Conservation (phyloP, 2,888 invertebrate species). For the Meandrusa payeni region DNA sequence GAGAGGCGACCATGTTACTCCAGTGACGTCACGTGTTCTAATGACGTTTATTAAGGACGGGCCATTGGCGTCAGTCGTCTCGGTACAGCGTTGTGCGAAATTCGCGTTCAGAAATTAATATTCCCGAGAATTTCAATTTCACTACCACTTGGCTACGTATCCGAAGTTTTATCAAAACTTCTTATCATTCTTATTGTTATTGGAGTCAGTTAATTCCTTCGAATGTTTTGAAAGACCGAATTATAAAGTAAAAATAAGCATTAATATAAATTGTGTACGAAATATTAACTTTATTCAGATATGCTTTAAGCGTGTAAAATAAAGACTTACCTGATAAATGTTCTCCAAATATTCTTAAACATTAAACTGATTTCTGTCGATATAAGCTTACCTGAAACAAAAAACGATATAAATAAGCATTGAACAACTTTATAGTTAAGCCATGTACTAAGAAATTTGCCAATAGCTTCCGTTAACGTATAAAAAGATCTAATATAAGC, state of each 20-base stretch:
- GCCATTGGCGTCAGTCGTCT: constrained; percentile 63
- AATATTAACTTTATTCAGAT: too few species aligned
- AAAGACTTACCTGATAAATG: too few species aligned
- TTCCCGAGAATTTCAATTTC: constrained; percentile 51
- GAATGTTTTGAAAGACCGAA: too few species aligned
- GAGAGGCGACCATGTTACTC: constrained; percentile 57
- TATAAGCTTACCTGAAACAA: constrained; percentile 21
- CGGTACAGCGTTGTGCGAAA: constrained; percentile 42
- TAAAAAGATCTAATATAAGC: constrained; percentile 50
- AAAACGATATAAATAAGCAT: neutral
- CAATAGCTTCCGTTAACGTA: constrained; percentile 43
- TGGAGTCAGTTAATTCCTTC: too few species aligned
- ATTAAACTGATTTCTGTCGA: too few species aligned
- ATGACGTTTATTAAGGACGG: constrained; percentile 72
- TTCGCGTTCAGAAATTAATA: constrained; percentile 56
- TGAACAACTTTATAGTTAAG: too few species aligned
- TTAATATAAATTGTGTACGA: too few species aligned
- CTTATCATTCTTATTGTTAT: too few species aligned
- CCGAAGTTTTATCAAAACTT: neutral
- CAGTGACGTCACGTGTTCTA: constrained; percentile 67
- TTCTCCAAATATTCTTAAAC: too few species aligned
- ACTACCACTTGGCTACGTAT: constrained; percentile 24
- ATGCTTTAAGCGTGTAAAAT: too few species aligned
- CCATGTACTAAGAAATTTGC: too few species aligned
- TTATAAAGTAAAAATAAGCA: too few species aligned